phyloP scores from a whole-genome alignment of 2,797 vertebrate species.

The Sphenodon punctatus region DNA sequence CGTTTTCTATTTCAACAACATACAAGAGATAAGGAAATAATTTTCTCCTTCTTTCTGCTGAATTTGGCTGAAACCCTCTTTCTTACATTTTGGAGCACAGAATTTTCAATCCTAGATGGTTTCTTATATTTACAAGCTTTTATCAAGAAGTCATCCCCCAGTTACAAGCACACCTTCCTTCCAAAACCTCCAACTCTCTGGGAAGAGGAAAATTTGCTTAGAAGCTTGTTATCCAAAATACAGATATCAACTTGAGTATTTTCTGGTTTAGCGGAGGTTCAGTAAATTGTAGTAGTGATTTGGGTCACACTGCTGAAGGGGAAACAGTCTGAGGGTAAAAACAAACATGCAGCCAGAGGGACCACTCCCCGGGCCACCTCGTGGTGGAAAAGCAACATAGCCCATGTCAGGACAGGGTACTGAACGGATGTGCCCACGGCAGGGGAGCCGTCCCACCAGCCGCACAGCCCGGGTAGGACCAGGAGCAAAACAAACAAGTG shows the following conservation, averaged over 20 bases:
- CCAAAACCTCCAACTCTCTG: conserved; percentile 12
- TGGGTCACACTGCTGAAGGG: conserved; percentile 48
- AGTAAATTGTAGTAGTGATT: conserved; percentile 57
- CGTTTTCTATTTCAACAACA: conserved; percentile 52
- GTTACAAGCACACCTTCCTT: conserved; percentile 25
- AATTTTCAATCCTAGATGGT: conserved; percentile 45
- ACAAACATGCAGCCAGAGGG: not conserved
- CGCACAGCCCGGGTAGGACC: too few relatives aligned
- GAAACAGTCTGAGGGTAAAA: not conserved
- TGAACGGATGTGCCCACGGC: too few relatives aligned
- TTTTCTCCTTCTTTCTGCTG: conserved; percentile 64
- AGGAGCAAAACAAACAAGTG: too few relatives aligned
- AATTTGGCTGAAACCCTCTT: conserved; percentile 56
- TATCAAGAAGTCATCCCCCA: conserved; percentile 39
- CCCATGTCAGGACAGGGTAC: too few relatives aligned
- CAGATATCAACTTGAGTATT: conserved; percentile 40
- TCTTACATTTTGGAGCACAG: conserved; percentile 37
- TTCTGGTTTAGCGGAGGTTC: conserved; percentile 53
- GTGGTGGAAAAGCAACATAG: too few relatives aligned
- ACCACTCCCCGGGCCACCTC: too few relatives aligned
- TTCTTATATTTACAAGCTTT: conserved; percentile 45
- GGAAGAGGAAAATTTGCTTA: conserved; percentile 5
- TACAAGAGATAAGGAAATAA: conserved; percentile 65
- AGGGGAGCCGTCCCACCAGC: too few relatives aligned
- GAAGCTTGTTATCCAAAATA: conserved; percentile 18